Percentiles rank a stretch among this genome's conserved stretches.
Conservation (phyloP, 2,797 vertebrate genomes). For the Neostethus bicornis region DNA sequence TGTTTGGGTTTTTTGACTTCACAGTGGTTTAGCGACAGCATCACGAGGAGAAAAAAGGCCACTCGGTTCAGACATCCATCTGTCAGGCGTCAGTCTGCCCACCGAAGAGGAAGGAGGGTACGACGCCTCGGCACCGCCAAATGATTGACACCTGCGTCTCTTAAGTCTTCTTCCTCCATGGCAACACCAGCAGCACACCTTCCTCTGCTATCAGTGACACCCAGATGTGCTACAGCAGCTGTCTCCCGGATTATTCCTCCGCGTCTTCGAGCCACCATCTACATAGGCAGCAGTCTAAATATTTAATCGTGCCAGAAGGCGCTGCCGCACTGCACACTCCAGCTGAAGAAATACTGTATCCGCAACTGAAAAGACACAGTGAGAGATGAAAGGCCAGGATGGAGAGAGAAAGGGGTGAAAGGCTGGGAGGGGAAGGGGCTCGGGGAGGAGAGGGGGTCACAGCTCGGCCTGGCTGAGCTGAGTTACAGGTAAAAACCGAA, state of each 20-base stretch:
- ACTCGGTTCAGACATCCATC: constrained; percentile 39
- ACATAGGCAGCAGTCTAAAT: constrained; percentile 75
- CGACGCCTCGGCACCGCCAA: constrained; percentile 25
- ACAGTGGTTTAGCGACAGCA: constrained; percentile 9
- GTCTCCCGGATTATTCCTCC: constrained; percentile 74
- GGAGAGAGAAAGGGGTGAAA: constrained; percentile 26
- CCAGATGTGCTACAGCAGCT: constrained; percentile 79
- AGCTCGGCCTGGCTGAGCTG: constrained; percentile 27
- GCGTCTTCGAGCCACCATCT: constrained; percentile 58
- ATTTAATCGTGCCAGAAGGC: constrained; percentile 76
- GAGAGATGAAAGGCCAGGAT: constrained; percentile 31
- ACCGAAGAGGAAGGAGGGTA: constrained; percentile 27
- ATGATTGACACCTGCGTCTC: constrained; percentile 76
- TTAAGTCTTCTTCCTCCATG: constrained; percentile 43
- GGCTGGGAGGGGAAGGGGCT: constrained; percentile 19
- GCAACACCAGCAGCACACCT: constrained; percentile 62
- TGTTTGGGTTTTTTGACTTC: constrained; percentile 14
- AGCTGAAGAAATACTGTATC: constrained; percentile 61
- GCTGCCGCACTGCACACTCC: constrained; percentile 60
- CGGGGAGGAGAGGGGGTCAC: constrained; percentile 29
- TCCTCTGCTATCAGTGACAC: constrained; percentile 75
- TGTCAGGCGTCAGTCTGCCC: constrained; percentile 66
- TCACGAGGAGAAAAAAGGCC: constrained; percentile 27
- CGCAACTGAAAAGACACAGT: constrained; percentile 23
- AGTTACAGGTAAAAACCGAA: constrained; percentile 54